Evolutionary conservation across 2,888 invertebrate species (phyloP).

Genomic region (Frankliniella fusca): DNA sequence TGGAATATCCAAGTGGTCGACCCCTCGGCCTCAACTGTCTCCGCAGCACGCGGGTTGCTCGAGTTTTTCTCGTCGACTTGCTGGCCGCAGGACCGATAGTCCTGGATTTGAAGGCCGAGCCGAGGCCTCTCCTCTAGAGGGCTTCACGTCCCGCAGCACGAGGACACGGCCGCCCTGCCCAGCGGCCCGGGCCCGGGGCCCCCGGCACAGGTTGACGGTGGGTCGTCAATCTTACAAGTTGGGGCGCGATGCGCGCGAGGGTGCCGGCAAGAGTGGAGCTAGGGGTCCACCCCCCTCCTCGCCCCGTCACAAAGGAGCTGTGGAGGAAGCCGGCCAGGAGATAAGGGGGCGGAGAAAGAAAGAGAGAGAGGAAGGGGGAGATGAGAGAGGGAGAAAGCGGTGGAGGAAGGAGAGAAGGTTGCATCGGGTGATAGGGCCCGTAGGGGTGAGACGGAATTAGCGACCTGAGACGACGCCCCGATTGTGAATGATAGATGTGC

Average conservation of each 20-base stretch:
- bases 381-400: not conserved
- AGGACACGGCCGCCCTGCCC: not conserved
- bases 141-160: too few species aligned
- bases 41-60: too few species aligned
- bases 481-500: conserved; percentile 13
- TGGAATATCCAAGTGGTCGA: too few species aligned
- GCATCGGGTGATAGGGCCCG: not conserved
- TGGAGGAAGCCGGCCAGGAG: too few species aligned
- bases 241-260: not conserved
- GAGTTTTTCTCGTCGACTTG: not conserved
- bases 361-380: not conserved
- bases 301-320: too few species aligned
- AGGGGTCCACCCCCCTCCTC: too few species aligned
- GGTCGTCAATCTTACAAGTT: conserved; percentile 18
- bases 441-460: not conserved
- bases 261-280: too few species aligned
- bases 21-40: too few species aligned
- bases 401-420: not conserved
- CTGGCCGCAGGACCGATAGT: too few species aligned
- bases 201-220: not conserved
- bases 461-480: not conserved
- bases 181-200: too few species aligned
- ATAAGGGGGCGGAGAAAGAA: not conserved
- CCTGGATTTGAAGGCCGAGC: too few species aligned
- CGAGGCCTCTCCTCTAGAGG: not conserved